Conservation (phyloP, 2,888 invertebrate species). For the Tupiocoris notatus region DNA sequence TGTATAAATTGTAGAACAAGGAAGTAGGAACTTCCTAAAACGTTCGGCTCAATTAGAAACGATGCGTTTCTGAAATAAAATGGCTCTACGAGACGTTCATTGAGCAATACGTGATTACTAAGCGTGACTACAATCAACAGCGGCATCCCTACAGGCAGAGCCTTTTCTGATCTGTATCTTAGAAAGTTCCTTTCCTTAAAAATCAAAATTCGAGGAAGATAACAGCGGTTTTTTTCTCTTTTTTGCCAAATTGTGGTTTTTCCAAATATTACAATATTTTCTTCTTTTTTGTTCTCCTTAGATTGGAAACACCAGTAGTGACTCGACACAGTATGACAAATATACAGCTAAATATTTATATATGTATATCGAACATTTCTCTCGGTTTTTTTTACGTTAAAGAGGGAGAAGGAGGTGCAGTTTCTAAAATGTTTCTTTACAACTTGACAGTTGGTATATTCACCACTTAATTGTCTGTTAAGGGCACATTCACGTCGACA, state of each 20-base stretch:
- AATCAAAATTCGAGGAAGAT: conserved; percentile 29
- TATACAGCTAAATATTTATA: conserved; percentile 42
- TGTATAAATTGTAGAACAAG: conserved; percentile 15
- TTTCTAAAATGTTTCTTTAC: conserved; percentile 6
- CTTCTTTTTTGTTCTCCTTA: conserved; percentile 12
- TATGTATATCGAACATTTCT: conserved; percentile 28
- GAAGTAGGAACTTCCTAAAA: conserved; percentile 37
- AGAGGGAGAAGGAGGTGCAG: conserved; percentile 27
- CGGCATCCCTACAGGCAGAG: conserved; percentile 32
- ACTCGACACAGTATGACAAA: conserved; percentile 42
- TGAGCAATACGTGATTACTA: conserved; percentile 38
- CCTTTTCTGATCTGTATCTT: conserved; percentile 29
- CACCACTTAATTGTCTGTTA: not conserved
- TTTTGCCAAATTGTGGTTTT: conserved; percentile 17
- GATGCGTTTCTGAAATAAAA: conserved; percentile 15
- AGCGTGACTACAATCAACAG: conserved; percentile 27
- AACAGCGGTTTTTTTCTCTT: not conserved
- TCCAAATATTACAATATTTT: conserved; percentile 17
- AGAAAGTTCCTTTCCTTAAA: conserved; percentile 40
- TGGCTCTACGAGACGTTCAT: conserved; percentile 34
- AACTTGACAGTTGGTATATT: conserved; percentile 10
- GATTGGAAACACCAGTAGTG: conserved; percentile 28
- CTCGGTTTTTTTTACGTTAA: conserved; percentile 28
- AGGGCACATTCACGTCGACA: conserved; percentile 32
- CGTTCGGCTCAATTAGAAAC: conserved; percentile 27